Evolutionary conservation across 2,888 invertebrate species (phyloP).

Genomic region (Noctua pronuba): DNA sequence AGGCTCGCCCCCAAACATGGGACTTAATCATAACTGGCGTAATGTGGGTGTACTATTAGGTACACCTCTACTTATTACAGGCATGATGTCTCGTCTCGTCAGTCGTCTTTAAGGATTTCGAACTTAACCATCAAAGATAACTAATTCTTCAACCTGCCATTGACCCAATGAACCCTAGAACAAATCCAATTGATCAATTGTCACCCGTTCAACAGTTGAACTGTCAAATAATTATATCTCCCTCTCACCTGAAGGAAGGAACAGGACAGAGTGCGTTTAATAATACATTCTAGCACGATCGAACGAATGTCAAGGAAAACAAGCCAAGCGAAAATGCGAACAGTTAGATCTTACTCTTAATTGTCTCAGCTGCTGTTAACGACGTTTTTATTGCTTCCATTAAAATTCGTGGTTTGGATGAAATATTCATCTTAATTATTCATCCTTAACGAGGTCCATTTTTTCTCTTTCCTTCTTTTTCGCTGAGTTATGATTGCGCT

Average conservation of each 20-base stretch:
- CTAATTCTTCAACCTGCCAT: conserved; percentile 50
- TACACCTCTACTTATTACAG: too few species aligned
- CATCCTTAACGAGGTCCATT: conserved; percentile 38
- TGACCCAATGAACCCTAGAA: conserved; percentile 58
- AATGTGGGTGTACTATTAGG: too few species aligned
- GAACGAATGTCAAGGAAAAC: conserved; percentile 66
- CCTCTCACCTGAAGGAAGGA: conserved; percentile 19
- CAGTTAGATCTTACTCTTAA: conserved; percentile 40
- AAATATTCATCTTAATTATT: conserved; percentile 49
- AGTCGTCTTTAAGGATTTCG: conserved; percentile 9
- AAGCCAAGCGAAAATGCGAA: conserved; percentile 58
- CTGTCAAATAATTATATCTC: conserved; percentile 48
- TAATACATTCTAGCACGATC: conserved; percentile 46
- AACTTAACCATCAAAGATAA: conserved; percentile 27
- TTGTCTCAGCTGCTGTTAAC: conserved; percentile 41
- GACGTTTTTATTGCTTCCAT: conserved; percentile 49
- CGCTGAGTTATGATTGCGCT: conserved; percentile 28
- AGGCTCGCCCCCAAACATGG: too few species aligned
- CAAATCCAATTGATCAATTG: conserved; percentile 46
- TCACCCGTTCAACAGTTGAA: conserved; percentile 32
- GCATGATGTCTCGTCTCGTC: conserved; percentile 1
- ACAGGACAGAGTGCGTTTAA: conserved; percentile 34
- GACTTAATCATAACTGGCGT: too few species aligned
- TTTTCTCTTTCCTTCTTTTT: conserved; percentile 9
- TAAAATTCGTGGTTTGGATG: conserved; percentile 33